Percentiles rank a stretch among this genome's conserved stretches.
Evolutionary conservation across 2,113 vertebrate species (phyloP).

Genomic region (Hydrolagus affinis): DNA sequence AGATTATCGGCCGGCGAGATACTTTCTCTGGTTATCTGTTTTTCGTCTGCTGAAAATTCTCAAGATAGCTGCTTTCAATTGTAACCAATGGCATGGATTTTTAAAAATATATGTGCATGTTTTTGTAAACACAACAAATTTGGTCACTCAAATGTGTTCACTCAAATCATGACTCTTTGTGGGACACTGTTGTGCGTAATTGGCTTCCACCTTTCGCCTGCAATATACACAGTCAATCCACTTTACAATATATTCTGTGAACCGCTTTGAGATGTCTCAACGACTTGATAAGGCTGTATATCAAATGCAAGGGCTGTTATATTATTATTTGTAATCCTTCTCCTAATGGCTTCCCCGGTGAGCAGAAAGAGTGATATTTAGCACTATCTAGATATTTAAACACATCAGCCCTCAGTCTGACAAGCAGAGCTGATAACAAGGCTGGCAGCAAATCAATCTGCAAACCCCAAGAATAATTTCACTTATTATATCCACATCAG

Average conservation of each 20-base stretch:
- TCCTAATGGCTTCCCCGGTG: neutral
- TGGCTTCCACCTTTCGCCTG: no score
- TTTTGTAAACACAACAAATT: neutral
- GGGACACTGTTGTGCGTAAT: no score
- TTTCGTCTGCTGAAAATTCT: neutral
- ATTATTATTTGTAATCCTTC: no score
- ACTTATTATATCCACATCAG: no score
- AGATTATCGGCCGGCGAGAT: neutral
- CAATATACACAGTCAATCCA: no score
- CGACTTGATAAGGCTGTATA: no score
- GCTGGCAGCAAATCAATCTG: no score
- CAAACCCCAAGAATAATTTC: neutral
- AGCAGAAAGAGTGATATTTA: neutral
- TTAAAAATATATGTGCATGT: neutral
- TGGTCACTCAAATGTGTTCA: neutral
- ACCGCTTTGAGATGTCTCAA: no score
- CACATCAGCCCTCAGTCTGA: neutral
- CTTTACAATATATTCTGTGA: no score
- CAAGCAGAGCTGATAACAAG: neutral
- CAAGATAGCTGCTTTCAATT: constrained; percentile 1
- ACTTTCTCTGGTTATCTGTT: neutral
- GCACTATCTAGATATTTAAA: neutral
- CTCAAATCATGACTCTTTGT: no score
- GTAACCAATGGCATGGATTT: neutral
- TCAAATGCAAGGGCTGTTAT: no score